Evolutionary conservation across 1,140 invertebrate genomes (phyloP).

Genomic region (Andrena cerasifolii): DNA sequence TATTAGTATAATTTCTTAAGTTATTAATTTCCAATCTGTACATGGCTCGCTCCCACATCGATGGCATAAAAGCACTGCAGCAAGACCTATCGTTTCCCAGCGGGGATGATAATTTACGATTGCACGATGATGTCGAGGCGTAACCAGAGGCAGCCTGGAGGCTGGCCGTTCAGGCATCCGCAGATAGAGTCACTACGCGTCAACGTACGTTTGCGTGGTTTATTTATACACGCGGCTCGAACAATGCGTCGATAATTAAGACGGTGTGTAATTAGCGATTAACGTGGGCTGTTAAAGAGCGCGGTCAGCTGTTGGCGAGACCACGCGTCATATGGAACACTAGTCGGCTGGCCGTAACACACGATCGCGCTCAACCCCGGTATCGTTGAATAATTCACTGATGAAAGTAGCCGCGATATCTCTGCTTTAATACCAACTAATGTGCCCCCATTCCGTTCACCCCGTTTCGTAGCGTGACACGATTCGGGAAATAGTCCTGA

Average conservation of each 20-base stretch:
- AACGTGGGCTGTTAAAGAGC: slow-evolving; percentile 55
- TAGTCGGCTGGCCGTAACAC: slow-evolving; percentile 21
- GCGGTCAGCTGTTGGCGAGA: slow-evolving; percentile 50
- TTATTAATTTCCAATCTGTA: no score
- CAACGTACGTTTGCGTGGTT: slow-evolving; percentile 9
- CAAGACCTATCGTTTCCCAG: background rate
- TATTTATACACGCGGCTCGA: slow-evolving; percentile 60
- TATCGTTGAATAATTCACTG: slow-evolving; percentile 48
- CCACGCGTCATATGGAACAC: slow-evolving; percentile 40
- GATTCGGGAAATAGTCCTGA: background rate
- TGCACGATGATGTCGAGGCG: background rate
- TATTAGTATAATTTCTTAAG: no score
- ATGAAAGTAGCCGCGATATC: slow-evolving; percentile 38
- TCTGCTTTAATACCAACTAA: slow-evolving; percentile 7
- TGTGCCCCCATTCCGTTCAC: slow-evolving; percentile 19
- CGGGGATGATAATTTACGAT: background rate
- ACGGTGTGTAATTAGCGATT: slow-evolving; percentile 70
- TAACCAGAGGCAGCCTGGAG: background rate
- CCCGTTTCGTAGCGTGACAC: slow-evolving; percentile 4
- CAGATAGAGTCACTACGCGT: slow-evolving; percentile 33
- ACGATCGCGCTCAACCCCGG: background rate
- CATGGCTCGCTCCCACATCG: no score
- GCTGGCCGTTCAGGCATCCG: background rate
- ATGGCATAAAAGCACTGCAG: no score
- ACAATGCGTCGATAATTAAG: slow-evolving; percentile 71